Evolutionary conservation across 2,888 invertebrate species (phyloP).

Genomic region (Homarus gammarus): DNA sequence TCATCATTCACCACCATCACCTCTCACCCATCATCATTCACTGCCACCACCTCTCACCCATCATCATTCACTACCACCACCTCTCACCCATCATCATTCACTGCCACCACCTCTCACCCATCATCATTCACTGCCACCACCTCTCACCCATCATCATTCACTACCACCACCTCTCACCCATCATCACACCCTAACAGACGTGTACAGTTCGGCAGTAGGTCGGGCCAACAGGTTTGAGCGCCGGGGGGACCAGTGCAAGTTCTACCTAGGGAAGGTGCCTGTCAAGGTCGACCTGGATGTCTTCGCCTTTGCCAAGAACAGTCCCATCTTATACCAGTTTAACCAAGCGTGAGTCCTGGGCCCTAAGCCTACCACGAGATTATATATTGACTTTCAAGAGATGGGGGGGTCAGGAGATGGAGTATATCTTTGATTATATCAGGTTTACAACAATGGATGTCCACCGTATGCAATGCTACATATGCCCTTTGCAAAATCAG

Average conservation of each 20-base stretch:
- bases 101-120: not conserved
- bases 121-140: not conserved
- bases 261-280: slow-evolving; percentile 19
- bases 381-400: not conserved
- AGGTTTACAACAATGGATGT: too few relatives aligned
- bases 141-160: not conserved
- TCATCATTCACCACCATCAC: not conserved
- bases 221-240: slow-evolving; percentile 24
- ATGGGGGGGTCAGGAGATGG: too few relatives aligned
- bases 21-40: not conserved
- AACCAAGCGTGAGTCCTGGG: not conserved
- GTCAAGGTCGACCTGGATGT: slow-evolving; percentile 20
- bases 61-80: not conserved
- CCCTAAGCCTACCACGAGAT: too few relatives aligned
- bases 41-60: not conserved
- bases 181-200: not conserved
- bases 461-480: too few relatives aligned
- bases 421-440: too few relatives aligned
- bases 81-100: not conserved
- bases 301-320: slow-evolving; percentile 28
- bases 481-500: too few relatives aligned
- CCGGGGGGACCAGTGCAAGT: not conserved
- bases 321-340: slow-evolving; percentile 13
- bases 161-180: not conserved
- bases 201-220: slow-evolving; percentile 34